phyloP scores from a whole-genome alignment of 1,140 invertebrate species.

The Aphidius gifuensis region DNA sequence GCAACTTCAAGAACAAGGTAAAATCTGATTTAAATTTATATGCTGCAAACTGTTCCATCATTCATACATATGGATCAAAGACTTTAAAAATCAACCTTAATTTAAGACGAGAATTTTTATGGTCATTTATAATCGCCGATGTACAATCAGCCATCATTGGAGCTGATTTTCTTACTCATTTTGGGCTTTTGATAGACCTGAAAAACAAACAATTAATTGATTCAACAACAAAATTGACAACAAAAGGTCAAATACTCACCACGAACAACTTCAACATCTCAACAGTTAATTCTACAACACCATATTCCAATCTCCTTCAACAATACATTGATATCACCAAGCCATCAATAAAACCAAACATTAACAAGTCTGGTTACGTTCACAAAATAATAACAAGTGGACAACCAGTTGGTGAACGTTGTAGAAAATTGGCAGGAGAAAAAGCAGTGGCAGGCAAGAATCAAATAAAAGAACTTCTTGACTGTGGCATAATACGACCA shows the following conservation, averaged over 20 bases:
- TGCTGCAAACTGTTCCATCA: constrained; percentile 20
- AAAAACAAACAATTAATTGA: constrained; percentile 23
- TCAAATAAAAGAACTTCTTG: constrained; percentile 9
- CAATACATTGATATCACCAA: background rate
- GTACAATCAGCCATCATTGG: constrained; percentile 20
- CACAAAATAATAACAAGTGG: constrained; percentile 32
- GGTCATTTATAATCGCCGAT: constrained; percentile 41
- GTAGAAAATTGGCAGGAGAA: background rate
- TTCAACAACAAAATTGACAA: constrained; percentile 5
- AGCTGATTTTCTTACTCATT: constrained; percentile 17
- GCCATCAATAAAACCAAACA: background rate
- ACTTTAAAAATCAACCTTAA: constrained; percentile 16
- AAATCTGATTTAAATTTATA: background rate
- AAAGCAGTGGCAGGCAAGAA: background rate
- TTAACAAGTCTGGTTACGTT: background rate
- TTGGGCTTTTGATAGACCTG: constrained; percentile 24
- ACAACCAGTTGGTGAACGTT: constrained; percentile 24
- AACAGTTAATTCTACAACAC: constrained; percentile 5
- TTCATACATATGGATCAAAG: constrained; percentile 17
- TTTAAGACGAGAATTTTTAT: constrained; percentile 28
- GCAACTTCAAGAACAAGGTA: constrained; percentile 8
- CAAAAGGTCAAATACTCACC: background rate
- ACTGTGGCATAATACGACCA: constrained; percentile 31
- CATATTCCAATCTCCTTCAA: background rate
- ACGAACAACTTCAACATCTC: constrained; percentile 7